These are phyloP conservation scores for Oenanthe oenanthe DNA, from an alignment of 2,113 vertebrate genomes.

Conservation along the genomic window DNA sequence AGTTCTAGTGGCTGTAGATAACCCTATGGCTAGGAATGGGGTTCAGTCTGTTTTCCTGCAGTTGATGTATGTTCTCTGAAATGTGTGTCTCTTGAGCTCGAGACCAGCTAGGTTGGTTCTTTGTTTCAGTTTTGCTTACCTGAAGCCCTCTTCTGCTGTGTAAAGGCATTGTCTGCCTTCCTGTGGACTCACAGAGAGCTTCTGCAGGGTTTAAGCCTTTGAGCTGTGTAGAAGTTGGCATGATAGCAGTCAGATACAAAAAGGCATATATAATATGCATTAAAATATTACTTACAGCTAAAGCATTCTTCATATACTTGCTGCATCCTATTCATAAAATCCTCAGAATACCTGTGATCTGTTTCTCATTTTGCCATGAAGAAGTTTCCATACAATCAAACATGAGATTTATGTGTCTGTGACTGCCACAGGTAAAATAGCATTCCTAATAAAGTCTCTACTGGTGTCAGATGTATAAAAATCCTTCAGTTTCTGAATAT, in stretches of 20 bases:
- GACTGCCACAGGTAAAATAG: slow-evolving; percentile 5
- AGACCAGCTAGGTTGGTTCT: not conserved
- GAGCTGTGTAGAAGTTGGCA: not conserved
- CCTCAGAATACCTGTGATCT: not conserved
- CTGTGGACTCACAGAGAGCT: not conserved
- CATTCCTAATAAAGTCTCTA: not conserved
- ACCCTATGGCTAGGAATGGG: not conserved
- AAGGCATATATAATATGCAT: not conserved
- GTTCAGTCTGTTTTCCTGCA: not conserved
- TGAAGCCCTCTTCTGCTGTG: not conserved
- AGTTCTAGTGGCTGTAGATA: not conserved
- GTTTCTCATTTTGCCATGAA: not conserved
- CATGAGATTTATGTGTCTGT: slow-evolving; percentile 25
- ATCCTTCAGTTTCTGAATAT: not conserved
- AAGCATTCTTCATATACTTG: not conserved
- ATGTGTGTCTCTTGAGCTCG: not conserved
- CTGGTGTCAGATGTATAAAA: not conserved
- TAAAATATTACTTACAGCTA: not conserved
- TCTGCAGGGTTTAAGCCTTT: not conserved
- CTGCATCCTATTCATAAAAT: not conserved
- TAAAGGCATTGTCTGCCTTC: not conserved
- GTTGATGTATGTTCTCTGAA: not conserved
- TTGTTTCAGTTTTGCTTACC: slow-evolving; percentile 16
- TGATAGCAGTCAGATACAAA: not conserved
- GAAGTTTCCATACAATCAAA: slow-evolving; percentile 29